Evolutionary conservation across 2,797 vertebrate species (phyloP), one percentile per base, ranked within the genome.

Genomic region (Hypotaenidia okinawae): DNA sequence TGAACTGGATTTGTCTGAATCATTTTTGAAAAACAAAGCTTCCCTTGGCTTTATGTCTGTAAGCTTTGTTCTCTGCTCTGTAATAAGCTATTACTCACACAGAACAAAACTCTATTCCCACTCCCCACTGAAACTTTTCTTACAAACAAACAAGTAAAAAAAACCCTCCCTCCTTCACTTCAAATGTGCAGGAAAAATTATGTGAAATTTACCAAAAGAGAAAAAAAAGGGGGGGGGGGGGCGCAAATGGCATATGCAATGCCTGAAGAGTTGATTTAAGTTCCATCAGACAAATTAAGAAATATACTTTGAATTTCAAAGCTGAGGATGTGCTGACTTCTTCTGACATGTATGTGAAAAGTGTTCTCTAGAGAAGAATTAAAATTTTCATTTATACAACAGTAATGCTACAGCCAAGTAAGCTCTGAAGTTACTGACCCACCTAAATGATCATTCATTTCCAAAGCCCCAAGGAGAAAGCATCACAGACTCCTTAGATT

Each of bases 81-180:
- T 69, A 90, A 86, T 82, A 94, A 94, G 57, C 70, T 82, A 67
- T 91, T 96, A 91, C 67, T 91, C 93, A 95, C 23, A 7, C 66
- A 84, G 76, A 95, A 95, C 43, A 84, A 86, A 90, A 81, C 35
- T 43, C 23, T 47, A 88, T 63, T 93, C 11, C 51, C 33, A 76
- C 15, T 15, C 28, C 2, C 8, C 28, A 58, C 11, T n/a, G 49
- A 81, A 94, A 87, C 63, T 64, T 88, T 66, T 68, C 76, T 83
- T 67, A 95, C 10, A 93, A 93, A 92, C 54, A 95, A 94, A 94
- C 74, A 95, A 43, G 43, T 6, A 41, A 73, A 84, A 55, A 73
- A 83, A 51, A 4, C 0, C 8, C 54, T 84, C 27, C 17, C 18
- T 51, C 13, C 9, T 43, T 78, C 37, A 57, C 30, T 91, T 63